Base-by-base conservation (phyloP, 2,113 vertebrate species). In the Ctenomys sociabilis region DNA sequence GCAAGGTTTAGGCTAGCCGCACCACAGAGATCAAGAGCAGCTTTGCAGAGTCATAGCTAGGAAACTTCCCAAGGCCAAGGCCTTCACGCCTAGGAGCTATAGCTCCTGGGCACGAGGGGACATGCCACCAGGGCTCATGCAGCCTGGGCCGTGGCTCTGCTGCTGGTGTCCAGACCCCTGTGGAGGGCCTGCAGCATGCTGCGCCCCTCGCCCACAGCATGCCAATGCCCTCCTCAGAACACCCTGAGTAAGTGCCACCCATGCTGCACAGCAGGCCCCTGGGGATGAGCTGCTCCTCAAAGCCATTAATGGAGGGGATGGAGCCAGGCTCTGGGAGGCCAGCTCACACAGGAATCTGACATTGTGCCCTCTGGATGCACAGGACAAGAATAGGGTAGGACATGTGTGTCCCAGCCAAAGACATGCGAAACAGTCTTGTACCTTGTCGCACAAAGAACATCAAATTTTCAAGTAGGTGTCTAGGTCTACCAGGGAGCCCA, bases 161-260 rank as follows among this genome's bases (percentile, higher is more conserved):
- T 70, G 30, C 73, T 49, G 73, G 13, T 30, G 10, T 6, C 2
- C 19, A 37, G 40, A 43, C 24, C 73, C n/a, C 43, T 16, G 28
- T 0, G 0, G 0, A 21, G 22, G 45, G 73, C 40, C 40, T 45
- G 26, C 28, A 28, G 28, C 13, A 28, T 7, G 26, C 73, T 30
- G 17, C 3, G 10, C 1, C 0, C 7, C 82, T 26, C 30, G 52
- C 1, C 22, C 7, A 0, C 1, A 8, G 30, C 28, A 17, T 2
- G 45, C 16, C 40, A 16, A 3, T 26, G 68, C n/a, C 19, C 3
- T 14, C 22, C 59, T 95, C 52, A 14, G 24, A 78, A 30, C 12
- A 22, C 5, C 21, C 4, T 0, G 32, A 7, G 37, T 1, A 24
- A 66, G 10, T 21, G 3, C 5, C 14, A 63, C 13, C 21, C 22